Percentiles rank a stretch among this genome's conserved stretches.
Conservation (phyloP, 2,113 vertebrate species). For the Centrocercus urophasianus region DNA sequence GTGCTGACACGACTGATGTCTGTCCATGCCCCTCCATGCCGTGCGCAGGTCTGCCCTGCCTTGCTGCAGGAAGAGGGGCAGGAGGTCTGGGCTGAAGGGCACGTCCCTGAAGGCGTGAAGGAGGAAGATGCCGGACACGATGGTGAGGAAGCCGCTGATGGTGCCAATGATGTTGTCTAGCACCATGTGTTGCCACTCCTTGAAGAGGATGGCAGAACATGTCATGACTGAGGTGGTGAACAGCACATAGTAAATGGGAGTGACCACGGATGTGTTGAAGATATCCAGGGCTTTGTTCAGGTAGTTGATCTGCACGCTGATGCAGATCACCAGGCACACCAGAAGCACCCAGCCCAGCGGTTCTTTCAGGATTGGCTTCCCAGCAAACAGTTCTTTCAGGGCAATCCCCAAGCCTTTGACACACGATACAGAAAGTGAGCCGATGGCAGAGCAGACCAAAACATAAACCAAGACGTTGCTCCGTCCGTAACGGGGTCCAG, state of each 20-base stretch:
- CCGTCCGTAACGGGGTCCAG: conserved; percentile 82
- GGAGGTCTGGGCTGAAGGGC: conserved; percentile 74
- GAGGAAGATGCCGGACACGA: conserved; percentile 84
- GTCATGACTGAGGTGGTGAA: conserved; percentile 86
- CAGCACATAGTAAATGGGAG: conserved; percentile 86
- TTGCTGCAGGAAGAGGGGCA: conserved; percentile 79
- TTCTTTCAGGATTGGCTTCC: conserved; percentile 81
- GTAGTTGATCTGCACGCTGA: conserved; percentile 87
- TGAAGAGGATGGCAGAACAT: conserved; percentile 88
- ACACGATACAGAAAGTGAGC: conserved; percentile 84
- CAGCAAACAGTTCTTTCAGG: conserved; percentile 83
- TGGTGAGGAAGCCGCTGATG: conserved; percentile 86
- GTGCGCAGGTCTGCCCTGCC: background rate
- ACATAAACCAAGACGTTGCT: conserved; percentile 87
- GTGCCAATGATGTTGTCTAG: conserved; percentile 76
- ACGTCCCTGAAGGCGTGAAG: conserved; percentile 84
- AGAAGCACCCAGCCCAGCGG: conserved; percentile 83
- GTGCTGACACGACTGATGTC: conserved; percentile 13
- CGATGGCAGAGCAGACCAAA: conserved; percentile 85
- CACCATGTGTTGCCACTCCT: conserved; percentile 85
- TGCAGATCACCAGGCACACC: conserved; percentile 81
- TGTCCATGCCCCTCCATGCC: background rate
- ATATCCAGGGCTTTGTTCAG: conserved; percentile 88
- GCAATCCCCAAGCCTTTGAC: conserved; percentile 87
- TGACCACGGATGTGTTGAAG: conserved; percentile 84